Base-by-base conservation (phyloP, 2,797 vertebrate genomes). In the Buphagus erythrorhynchus region DNA sequence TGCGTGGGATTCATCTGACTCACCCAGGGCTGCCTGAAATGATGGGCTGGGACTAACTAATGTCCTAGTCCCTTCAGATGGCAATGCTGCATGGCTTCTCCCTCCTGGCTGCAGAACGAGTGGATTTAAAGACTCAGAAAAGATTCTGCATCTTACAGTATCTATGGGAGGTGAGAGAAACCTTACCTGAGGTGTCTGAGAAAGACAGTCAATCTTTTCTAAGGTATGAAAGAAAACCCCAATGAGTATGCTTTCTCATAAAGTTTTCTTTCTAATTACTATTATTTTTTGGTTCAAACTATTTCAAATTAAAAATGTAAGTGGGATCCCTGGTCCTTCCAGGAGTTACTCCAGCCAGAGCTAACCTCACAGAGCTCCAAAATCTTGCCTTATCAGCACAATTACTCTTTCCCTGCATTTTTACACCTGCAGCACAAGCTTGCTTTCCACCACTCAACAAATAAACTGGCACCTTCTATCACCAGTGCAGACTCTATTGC, bases 231-330 rank as follows among this genome's bases (percentile, higher is more conserved):
- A 79, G 35, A 42, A 85, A 87, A 19, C 5, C 3, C 5, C 42
- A 83, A 18, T 0, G 3, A 76, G 26, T 26, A 18, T 4, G 26
- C 55, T 69, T 86, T 66, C 81, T 87, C 0, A 0, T 36, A 20
- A 85, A 24, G 17, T 42, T 66, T 46, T 69, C 22, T 65, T 90
- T 83, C 51, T 33, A 71, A 10, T 55, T 77, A 66, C 29, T 80
- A 13, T 2, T 38, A 40, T n/a, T 65, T 85, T 86, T 46, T 48
- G 21, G 29, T 73, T 82, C 2, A 4, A 63, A 35, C 40, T 48
- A 46, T 49, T 93, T 78, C 16, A 63, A 87, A 62, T 40, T 29
- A 33, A 51, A 85, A 89, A 65, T 14, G 6, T 9, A 69, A 54
- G 43, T 2, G 7, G 43, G 51, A 63, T 68, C 43, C 15, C 35